Conservation (phyloP, 2,888 invertebrate genomes). For the Metallyticus violacea region DNA sequence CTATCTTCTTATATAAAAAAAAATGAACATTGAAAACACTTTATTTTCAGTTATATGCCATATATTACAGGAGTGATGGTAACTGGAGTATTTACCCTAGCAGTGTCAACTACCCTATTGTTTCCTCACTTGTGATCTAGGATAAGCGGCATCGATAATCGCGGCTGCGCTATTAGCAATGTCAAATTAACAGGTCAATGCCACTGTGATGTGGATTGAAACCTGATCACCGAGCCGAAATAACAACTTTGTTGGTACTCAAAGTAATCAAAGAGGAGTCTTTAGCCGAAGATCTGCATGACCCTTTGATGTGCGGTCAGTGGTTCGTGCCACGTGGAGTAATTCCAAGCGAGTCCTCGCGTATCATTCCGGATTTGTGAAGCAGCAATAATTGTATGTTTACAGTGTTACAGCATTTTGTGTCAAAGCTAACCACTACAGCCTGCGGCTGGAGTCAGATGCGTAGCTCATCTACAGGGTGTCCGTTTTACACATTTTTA, state of each 20-base stretch:
- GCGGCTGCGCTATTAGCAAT: background rate
- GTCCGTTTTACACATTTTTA: background rate
- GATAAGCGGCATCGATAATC: background rate
- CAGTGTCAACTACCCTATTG: background rate
- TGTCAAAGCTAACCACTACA: background rate
- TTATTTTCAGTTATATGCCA: too few relatives aligned
- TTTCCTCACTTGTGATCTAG: background rate
- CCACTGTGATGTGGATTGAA: background rate
- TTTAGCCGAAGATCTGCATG: background rate
- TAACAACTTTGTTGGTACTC: background rate
- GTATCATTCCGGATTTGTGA: background rate
- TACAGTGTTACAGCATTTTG: background rate
- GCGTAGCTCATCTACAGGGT: background rate
- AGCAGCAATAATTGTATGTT: background rate
- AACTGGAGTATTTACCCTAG: background rate
- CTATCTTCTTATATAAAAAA: too few relatives aligned
- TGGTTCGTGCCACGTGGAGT: background rate
- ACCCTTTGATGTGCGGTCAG: background rate
- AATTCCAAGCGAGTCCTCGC: too few relatives aligned
- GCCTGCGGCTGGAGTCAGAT: background rate
- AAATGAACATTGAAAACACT: too few relatives aligned
- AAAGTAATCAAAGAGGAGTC: background rate
- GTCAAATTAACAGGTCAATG: background rate
- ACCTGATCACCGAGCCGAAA: background rate
- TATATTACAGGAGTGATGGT: too few relatives aligned